A percentile compares a stretch with the other conserved stretches of the same genome.
Evolutionary conservation across 2,113 vertebrate species (phyloP).

Genomic region (Tympanuchus pallidicinctus): DNA sequence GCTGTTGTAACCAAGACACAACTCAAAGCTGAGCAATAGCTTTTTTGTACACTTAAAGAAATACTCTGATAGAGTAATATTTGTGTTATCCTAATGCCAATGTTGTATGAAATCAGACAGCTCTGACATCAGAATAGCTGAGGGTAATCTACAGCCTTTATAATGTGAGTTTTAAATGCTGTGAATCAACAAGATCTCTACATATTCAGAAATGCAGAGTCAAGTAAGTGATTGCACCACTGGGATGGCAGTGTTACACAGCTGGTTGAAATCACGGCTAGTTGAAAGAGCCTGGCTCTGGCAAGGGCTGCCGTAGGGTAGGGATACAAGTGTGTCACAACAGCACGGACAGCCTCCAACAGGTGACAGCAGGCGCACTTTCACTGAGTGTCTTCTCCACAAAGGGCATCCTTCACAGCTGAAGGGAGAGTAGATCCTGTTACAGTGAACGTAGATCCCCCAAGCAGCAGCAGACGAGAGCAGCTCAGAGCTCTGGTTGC

Average conservation of each 20-base stretch:
- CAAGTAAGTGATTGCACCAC: background rate
- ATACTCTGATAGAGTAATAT: slow-evolving; percentile 38
- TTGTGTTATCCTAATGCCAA: slow-evolving; percentile 47
- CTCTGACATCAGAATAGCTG: slow-evolving; percentile 53
- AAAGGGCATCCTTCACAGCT: background rate
- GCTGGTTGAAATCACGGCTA: background rate
- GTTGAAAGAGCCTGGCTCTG: background rate
- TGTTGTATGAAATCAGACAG: slow-evolving; percentile 56
- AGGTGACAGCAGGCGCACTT: background rate
- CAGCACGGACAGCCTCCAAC: fast-evolving
- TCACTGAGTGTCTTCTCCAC: background rate
- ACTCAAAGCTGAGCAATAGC: slow-evolving; percentile 69
- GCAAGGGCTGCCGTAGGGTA: background rate
- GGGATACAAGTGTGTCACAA: background rate
- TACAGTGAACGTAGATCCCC: background rate
- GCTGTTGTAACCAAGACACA: slow-evolving; percentile 69
- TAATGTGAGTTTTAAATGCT: slow-evolving; percentile 70
- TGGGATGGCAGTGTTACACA: slow-evolving; percentile 9
- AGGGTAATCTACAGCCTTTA: slow-evolving; percentile 30
- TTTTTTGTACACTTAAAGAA: slow-evolving; percentile 50
- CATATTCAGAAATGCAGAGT: background rate
- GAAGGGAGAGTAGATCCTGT: background rate
- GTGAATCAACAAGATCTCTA: slow-evolving; percentile 45
- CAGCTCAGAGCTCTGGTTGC: background rate
- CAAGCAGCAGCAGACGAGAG: background rate